These are phyloP conservation scores for Cetoscarus ocellatus DNA, from an alignment of 2,797 vertebrate species.

Conservation along the genomic window DNA sequence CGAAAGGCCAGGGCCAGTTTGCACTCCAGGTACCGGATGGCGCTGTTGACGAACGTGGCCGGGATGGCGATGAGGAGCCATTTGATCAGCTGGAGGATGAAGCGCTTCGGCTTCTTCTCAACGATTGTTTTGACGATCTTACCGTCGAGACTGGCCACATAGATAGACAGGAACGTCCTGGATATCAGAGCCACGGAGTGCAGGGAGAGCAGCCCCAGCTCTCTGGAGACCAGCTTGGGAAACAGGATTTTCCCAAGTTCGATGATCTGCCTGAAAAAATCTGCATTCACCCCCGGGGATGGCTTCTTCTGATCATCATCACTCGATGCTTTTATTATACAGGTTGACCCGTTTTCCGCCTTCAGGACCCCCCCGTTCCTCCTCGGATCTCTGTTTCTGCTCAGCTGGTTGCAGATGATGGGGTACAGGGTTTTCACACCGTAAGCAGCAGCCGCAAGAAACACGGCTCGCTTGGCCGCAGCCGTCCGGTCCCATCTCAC, in stretches of 20 bases:
- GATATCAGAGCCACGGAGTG: constrained; percentile 94
- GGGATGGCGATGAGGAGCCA: constrained; percentile 98
- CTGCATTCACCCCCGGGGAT: constrained; percentile 89
- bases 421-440: constrained; percentile 90
- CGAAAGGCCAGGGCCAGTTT: constrained; percentile 96
- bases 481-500: constrained; percentile 87
- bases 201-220: constrained; percentile 91
- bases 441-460: constrained; percentile 91
- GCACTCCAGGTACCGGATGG: constrained; percentile 96
- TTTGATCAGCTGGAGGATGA: constrained; percentile 91
- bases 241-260: constrained; percentile 93
- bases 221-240: constrained; percentile 89
- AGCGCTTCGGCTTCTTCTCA: constrained; percentile 92
- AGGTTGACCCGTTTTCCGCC: constrained; percentile 75
- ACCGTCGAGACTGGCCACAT: constrained; percentile 95
- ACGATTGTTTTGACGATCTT: constrained; percentile 98
- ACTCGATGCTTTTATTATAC: constrained; percentile 23
- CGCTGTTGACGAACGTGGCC: constrained; percentile 98
- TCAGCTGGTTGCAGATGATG: constrained; percentile 83
- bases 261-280: constrained; percentile 91
- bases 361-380: constrained; percentile 19
- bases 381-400: constrained; percentile 41
- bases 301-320: constrained; percentile 47
- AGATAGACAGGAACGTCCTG: constrained; percentile 96
- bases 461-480: constrained; percentile 88